Evolutionary conservation across 2,113 vertebrate genomes (phyloP), one percentile per base, ranked within the genome.

Genomic region (Apeltes quadracus): DNA sequence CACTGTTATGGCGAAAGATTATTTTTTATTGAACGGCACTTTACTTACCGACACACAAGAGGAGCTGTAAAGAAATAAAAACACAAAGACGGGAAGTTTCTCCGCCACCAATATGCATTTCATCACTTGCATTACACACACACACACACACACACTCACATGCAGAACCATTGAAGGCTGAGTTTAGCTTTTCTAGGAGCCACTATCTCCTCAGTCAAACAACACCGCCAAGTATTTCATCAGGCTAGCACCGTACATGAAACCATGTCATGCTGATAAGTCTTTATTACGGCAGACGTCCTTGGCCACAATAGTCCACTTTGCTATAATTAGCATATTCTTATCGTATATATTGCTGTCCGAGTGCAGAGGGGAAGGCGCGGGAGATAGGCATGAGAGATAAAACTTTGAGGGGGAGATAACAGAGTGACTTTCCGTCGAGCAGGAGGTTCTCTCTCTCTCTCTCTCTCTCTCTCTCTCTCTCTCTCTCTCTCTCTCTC

Each of bases 291-390:
- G 58, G 51, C 56, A 50, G 56, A 32, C 14, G 61, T 75, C 81
- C 69, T 83, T 73, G 63, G 34, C 75, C 57, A 22, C 67, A 9
- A 16, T 74, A 65, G 23, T 68, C 58, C 62, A 72, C 44, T 81
- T 74, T 66, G 57, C 75, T 88, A 85, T 88, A 88, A 87, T 91
- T 90, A 88, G 77, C 36, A 34, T 71, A 75, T 71, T 76, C 83
- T 84, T 91, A 87, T 92, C 75, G 18, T 57, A 75, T 48, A 69
- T 68, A 20, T 0, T 61, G 63, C 73, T 32, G 32, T 61, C 23
- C 43, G 44, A 51, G 50, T 69, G 73, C 54, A 78, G 36, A 43
- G 36, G 59, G 74, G 1, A 77, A 50, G 67, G 43, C 71, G 56
- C 13, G 7, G 48, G 46, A 69, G 27, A 62, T 20, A 63, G 11